A percentile compares a stretch with the other conserved stretches of the same genome.
These are phyloP conservation scores for Ellobius talpinus DNA, from an alignment of 2,113 vertebrate species.

Conservation along the genomic window DNA sequence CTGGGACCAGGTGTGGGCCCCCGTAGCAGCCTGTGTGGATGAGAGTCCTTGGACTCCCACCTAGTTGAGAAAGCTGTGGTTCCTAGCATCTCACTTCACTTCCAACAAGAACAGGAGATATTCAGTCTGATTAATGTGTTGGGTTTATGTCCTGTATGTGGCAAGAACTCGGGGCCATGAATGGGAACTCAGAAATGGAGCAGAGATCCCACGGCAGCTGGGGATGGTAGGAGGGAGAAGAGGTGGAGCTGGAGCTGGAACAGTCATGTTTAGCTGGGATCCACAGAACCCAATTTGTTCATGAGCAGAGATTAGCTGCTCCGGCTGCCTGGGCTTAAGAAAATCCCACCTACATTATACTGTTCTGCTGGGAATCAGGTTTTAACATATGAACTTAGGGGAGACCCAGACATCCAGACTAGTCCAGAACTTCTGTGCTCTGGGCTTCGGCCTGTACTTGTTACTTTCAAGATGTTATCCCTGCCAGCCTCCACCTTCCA, in stretches of 20 bases:
- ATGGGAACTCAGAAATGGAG: neutral
- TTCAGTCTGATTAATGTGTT: neutral
- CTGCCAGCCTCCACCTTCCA: neutral
- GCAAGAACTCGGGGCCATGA: neutral
- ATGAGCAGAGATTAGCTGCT: neutral
- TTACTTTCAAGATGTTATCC: neutral
- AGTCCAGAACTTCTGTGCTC: neutral
- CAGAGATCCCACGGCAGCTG: neutral
- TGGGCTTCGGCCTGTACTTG: neutral
- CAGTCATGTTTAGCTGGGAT: neutral
- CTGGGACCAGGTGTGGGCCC: neutral
- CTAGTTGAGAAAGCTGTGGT: neutral
- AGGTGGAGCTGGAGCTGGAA: accelerated
- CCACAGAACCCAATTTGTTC: neutral
- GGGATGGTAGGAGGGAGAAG: accelerated
- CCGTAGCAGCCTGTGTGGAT: accelerated
- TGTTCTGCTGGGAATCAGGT: neutral
- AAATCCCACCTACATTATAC: neutral
- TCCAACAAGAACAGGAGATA: neutral
- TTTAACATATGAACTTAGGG: neutral
- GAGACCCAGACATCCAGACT: neutral
- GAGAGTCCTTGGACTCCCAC: neutral
- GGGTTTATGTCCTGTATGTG: neutral
- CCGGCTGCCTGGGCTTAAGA: neutral
- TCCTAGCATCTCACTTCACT: neutral